phyloP scores from a whole-genome alignment of 2,113 vertebrate species.

The Isichthys henryi region DNA sequence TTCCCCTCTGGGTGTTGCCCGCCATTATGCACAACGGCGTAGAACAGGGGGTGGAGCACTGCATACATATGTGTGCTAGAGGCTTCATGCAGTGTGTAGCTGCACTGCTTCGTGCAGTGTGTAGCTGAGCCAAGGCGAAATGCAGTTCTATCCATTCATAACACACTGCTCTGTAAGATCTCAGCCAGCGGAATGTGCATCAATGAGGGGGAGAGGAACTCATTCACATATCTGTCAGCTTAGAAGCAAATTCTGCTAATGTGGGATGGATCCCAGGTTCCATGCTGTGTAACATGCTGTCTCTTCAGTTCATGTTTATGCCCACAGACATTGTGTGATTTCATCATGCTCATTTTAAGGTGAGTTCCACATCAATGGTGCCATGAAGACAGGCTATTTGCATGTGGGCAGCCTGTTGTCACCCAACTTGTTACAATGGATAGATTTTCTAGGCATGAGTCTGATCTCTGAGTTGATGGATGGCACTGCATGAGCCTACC shows the following conservation, averaged over 20 bases:
- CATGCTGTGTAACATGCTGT: background rate
- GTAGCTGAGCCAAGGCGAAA: background rate
- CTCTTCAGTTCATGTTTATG: background rate
- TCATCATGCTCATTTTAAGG: background rate
- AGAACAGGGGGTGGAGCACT: background rate
- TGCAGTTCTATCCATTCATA: background rate
- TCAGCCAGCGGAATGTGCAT: background rate
- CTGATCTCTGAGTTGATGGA: background rate
- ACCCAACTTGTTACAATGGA: background rate
- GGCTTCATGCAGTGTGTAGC: background rate
- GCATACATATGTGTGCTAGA: background rate
- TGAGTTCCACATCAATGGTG: background rate
- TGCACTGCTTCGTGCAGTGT: background rate
- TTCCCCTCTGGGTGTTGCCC: background rate
- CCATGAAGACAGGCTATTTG: background rate
- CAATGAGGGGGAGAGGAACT: background rate
- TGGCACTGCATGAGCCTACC: background rate
- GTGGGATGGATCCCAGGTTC: background rate
- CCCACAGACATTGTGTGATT: background rate
- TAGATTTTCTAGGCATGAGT: background rate
- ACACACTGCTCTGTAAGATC: background rate
- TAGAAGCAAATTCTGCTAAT: background rate
- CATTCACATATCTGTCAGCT: background rate
- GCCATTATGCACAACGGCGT: background rate
- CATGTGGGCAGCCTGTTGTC: background rate